Percentiles rank a stretch among this genome's conserved stretches.
phyloP scores from a whole-genome alignment of 2,888 invertebrate genomes.

The Limenitis arthemis region DNA sequence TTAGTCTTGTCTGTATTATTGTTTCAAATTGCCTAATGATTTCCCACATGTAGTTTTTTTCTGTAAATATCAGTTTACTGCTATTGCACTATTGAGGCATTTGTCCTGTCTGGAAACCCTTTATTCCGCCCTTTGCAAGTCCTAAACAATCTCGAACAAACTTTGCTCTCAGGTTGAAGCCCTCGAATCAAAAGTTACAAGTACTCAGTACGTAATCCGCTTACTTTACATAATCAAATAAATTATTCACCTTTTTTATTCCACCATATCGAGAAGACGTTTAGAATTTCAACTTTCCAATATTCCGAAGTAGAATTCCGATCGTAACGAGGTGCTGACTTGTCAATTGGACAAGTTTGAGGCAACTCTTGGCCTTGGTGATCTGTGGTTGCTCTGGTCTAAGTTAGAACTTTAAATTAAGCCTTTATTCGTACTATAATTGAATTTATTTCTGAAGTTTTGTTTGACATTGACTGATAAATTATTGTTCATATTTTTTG shows the following conservation, averaged over 20 bases:
- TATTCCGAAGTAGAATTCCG: constrained; percentile 22
- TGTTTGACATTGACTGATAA: background rate
- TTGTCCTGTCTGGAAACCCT: constrained; percentile 1
- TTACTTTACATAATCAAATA: constrained; percentile 23
- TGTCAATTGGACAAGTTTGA: constrained; percentile 20
- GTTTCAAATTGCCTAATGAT: too few relatives aligned
- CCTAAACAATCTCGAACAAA: constrained; percentile 23
- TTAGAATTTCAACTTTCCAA: constrained; percentile 24
- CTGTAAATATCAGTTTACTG: too few relatives aligned
- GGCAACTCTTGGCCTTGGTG: constrained; percentile 13
- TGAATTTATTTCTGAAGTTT: constrained; percentile 6
- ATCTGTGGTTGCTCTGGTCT: constrained; percentile 1
- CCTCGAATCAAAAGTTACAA: constrained; percentile 19
- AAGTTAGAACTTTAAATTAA: constrained; percentile 5
- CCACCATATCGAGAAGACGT: constrained; percentile 9
- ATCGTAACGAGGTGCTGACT: constrained; percentile 22
- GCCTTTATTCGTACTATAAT: constrained; percentile 6
- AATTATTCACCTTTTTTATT: constrained; percentile 20
- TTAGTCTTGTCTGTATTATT: too few relatives aligned
- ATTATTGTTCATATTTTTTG: too few relatives aligned
- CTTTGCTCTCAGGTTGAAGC: constrained; percentile 16
- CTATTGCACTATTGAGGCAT: background rate
- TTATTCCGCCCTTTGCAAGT: constrained; percentile 9
- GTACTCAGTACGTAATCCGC: constrained; percentile 24
- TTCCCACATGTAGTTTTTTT: too few relatives aligned